A percentile compares a stretch with the other conserved stretches of the same genome.
Evolutionary conservation across 30 jellyfish, hydroid and myxozoan genomes (phyloP).

Genomic region (Pelagia noctiluca): DNA sequence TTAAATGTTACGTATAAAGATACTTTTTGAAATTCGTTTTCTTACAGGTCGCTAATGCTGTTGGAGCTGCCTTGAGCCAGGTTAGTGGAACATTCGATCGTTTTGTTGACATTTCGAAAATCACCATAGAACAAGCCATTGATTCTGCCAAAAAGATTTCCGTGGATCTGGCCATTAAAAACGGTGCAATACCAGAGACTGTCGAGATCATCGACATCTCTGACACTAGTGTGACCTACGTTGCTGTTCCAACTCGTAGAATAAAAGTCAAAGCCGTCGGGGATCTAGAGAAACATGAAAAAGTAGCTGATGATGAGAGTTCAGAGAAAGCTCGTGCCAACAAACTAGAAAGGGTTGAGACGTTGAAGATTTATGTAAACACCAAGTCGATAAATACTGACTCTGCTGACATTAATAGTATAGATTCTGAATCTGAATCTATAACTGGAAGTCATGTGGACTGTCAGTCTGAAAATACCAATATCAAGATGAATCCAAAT

Average conservation of each 20-base stretch:
- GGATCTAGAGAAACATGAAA: conserved; percentile 3
- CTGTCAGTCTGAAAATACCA: no score
- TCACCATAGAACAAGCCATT: conserved; percentile 22
- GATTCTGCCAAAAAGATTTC: conserved; percentile 57
- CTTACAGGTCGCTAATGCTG: conserved; percentile 85
- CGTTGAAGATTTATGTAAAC: no score
- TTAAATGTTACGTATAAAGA: not conserved
- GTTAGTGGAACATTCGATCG: conserved; percentile 74
- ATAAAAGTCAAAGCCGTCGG: conserved; percentile 74
- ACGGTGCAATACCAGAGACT: conserved; percentile 66
- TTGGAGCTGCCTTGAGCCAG: conserved; percentile 82
- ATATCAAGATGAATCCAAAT: no score
- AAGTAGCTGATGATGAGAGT: not conserved
- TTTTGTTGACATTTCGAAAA: conserved; percentile 33
- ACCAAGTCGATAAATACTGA: no score
- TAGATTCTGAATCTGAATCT: no score
- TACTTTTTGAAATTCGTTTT: not conserved
- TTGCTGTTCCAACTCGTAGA: conserved; percentile 43
- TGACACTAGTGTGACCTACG: conserved; percentile 50
- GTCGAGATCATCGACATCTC: conserved; percentile 35
- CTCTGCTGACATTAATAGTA: no score
- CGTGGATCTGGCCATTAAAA: conserved; percentile 22
- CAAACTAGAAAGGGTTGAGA: not conserved
- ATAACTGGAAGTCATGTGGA: no score
- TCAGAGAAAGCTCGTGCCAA: not conserved